Evolutionary conservation across 2,888 invertebrate species (phyloP).

Genomic region (Hetaerina titia): DNA sequence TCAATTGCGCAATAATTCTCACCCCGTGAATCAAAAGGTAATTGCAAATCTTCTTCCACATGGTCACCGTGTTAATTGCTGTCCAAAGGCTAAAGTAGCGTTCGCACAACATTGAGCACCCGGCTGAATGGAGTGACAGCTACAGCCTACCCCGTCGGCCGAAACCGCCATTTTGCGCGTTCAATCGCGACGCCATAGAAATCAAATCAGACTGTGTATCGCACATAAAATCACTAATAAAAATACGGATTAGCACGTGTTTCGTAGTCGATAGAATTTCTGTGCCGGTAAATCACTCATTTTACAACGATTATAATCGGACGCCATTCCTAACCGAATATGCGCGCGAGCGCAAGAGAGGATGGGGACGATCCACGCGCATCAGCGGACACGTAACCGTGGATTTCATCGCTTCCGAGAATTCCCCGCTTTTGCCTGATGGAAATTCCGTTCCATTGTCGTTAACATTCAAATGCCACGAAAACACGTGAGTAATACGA

Average conservation of each 20-base stretch:
- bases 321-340: not conserved
- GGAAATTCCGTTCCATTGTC: not conserved
- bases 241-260: not conserved
- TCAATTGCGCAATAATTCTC: not conserved
- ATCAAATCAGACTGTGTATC: not conserved
- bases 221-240: not conserved
- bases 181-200: not conserved
- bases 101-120: not conserved
- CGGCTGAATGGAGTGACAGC: not conserved
- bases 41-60: not conserved
- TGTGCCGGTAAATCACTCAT: not conserved
- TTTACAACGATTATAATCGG: not conserved
- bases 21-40: not conserved
- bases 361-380: not conserved
- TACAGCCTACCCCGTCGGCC: not conserved
- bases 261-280: not conserved
- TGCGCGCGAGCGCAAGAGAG: not conserved
- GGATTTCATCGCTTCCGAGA: not conserved
- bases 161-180: conserved; percentile 1
- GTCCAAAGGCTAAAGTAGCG: not conserved
- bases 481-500: not conserved
- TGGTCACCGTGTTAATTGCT: not conserved
- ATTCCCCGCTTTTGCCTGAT: not conserved
- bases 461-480: not conserved
- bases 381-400: not conserved